Percentiles rank a stretch among this genome's conserved stretches.
Conservation (phyloP, 2,797 vertebrate genomes). For the Phalanger gymnotis region DNA sequence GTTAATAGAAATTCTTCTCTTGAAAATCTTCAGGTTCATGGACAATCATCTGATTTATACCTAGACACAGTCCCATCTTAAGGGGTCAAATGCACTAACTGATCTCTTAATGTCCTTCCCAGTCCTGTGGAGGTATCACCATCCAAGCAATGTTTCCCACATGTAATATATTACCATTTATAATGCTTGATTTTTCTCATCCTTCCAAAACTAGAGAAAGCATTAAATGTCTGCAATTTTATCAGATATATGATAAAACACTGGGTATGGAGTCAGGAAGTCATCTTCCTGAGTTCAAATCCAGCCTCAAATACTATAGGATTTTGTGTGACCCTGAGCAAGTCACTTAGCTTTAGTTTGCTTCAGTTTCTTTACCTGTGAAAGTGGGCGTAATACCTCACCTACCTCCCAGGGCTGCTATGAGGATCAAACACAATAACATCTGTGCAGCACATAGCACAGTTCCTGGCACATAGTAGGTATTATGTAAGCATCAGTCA, state of each 20-base stretch:
- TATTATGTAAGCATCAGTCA: not conserved
- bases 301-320: not conserved
- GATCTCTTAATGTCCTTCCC: not conserved
- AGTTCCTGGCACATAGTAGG: not conserved
- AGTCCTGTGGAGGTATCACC: not conserved
- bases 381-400: not conserved
- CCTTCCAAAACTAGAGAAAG: constrained; percentile 10
- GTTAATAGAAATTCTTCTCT: not conserved
- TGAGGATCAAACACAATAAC: not conserved
- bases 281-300: not conserved
- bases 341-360: not conserved
- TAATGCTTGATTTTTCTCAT: constrained; percentile 30
- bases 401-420: not conserved
- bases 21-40: not conserved
- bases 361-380: not conserved
- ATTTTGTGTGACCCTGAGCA: not conserved
- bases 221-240: constrained; percentile 35
- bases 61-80: not conserved
- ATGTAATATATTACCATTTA: constrained; percentile 1
- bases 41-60: not conserved
- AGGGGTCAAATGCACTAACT: not conserved
- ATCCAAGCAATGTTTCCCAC: not conserved
- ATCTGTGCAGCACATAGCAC: not conserved
- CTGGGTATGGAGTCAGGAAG: not conserved
- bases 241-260: not conserved